Base-by-base conservation (phyloP, 2,888 invertebrate species). In the Machimus atricapillus region DNA sequence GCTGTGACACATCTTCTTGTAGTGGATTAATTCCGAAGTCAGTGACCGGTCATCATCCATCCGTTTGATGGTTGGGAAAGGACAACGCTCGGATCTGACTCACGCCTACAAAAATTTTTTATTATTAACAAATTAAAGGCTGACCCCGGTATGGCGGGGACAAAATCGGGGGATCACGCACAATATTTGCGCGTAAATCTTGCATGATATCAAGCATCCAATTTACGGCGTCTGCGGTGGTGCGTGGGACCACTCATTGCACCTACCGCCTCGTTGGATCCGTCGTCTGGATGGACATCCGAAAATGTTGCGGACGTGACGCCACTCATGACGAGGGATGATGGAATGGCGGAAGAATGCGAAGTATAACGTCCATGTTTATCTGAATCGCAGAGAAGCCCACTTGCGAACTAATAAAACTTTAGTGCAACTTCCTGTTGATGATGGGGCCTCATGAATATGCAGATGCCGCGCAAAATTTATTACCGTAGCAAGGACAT, bases 11-110 rank as follows among this genome's bases (percentile, higher is more conserved):
- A 79, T 79, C 52, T 23, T 52, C 31, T 31, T 31, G 27, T 14
- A 16, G 23, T 23, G 46, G 79, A 46, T 79, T 79, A 79, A 79
- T 52, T 79, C 52, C 19, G 31, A 79, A 79, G 46, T 79, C 79
- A 46, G 46, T 79, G 46, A 46, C 31, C 79, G 43, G 23, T 79
- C 7, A 16, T 40, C 12, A 76, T 66, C 37, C 19, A n/a, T 34
- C 34, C 76, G 19, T 19, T 76, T 19, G 76, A 34, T 37, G 76
- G 40, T 7, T 14, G 37, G 7, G 19, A 37, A 43, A 46, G 34
- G 40, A 37, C 40, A 40, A 40, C 37, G 9, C 7, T 74, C 27
- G 43, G 16, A 1, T 37, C 37, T 76, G 76, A 76, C 14, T 76
- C 37, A 37, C 16, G 76, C 23, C 66, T 23, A 66, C 66, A 66